Conservation (phyloP, 1,140 invertebrate species). For the Brachionus asplanchnoidis region DNA sequence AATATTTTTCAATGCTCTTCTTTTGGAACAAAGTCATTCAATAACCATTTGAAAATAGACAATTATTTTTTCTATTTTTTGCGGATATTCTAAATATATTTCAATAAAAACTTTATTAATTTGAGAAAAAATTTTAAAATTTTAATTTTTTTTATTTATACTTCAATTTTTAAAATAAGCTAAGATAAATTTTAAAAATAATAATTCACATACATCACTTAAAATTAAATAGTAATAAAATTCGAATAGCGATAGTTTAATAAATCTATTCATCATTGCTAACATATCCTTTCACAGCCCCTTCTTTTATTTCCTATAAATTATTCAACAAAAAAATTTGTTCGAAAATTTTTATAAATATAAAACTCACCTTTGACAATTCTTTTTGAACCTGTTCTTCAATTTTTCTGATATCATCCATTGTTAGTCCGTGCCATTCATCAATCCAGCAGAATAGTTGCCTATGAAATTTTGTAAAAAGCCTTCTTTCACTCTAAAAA, state of each 20-base stretch:
- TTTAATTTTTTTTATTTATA: too few species aligned
- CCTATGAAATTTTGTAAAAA: conserved; percentile 95
- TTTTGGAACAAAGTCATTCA: too few species aligned
- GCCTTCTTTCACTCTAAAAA: conserved; percentile 44
- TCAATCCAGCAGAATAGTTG: conserved; percentile 74
- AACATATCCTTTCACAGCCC: not conserved
- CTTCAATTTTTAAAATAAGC: too few species aligned
- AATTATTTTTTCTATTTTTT: too few species aligned
- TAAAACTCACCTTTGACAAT: conserved; percentile 13
- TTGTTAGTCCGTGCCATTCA: conserved; percentile 54
- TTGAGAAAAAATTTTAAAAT: too few species aligned
- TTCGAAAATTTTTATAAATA: not conserved
- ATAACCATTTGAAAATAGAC: too few species aligned
- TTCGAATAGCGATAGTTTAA: not conserved
- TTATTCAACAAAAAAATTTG: not conserved
- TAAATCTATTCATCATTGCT: not conserved
- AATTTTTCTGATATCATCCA: conserved; percentile 53
- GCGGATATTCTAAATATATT: too few species aligned
- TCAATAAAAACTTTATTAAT: too few species aligned
- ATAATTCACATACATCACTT: too few species aligned
- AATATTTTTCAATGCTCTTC: too few species aligned
- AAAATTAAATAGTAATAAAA: too few species aligned
- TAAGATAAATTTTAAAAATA: too few species aligned
- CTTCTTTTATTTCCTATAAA: conserved; percentile 11
- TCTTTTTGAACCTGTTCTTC: conserved; percentile 46